A percentile compares a stretch with the other conserved stretches of the same genome.
Conservation (phyloP, 2,113 vertebrate species). For the Semnornis frantzii region DNA sequence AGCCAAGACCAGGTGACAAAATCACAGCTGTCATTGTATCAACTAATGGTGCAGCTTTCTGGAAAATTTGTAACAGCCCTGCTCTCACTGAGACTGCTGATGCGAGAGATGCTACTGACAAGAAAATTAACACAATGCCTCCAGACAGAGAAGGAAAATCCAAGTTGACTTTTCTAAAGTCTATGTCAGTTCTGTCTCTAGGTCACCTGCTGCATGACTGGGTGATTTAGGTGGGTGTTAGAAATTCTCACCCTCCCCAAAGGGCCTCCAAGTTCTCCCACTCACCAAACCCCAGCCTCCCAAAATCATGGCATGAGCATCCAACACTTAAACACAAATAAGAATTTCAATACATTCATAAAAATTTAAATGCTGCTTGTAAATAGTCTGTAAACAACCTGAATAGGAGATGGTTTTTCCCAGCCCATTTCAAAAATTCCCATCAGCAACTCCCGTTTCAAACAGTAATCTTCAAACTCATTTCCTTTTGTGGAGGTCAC, state of each 20-base stretch:
- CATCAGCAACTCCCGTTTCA: slow-evolving; percentile 99
- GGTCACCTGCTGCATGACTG: rapidly evolving
- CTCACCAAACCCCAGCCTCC: neutral
- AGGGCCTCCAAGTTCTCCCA: neutral
- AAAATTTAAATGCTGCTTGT: neutral
- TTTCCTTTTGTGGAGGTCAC: slow-evolving; percentile 99
- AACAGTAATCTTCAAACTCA: slow-evolving; percentile 99
- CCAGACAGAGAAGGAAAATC: neutral
- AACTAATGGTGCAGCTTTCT: neutral
- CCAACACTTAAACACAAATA: rapidly evolving
- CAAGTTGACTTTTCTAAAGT: neutral
- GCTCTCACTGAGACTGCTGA: neutral
- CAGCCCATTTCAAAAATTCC: slow-evolving; percentile 99
- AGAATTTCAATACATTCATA: neutral
- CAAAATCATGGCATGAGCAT: neutral
- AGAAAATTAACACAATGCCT: neutral
- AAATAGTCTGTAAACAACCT: slow-evolving; percentile 77
- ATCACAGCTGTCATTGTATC: neutral
- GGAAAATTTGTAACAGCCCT: neutral
- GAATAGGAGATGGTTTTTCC: slow-evolving; percentile 99
- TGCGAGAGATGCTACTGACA: neutral
- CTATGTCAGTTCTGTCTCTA: neutral
- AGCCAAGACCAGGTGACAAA: neutral
- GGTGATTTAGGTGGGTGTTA: rapidly evolving
- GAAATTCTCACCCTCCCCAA: neutral